Evolutionary conservation across 2,888 invertebrate genomes (phyloP).

Genomic region (Acanthococcus lagerstroemiae): DNA sequence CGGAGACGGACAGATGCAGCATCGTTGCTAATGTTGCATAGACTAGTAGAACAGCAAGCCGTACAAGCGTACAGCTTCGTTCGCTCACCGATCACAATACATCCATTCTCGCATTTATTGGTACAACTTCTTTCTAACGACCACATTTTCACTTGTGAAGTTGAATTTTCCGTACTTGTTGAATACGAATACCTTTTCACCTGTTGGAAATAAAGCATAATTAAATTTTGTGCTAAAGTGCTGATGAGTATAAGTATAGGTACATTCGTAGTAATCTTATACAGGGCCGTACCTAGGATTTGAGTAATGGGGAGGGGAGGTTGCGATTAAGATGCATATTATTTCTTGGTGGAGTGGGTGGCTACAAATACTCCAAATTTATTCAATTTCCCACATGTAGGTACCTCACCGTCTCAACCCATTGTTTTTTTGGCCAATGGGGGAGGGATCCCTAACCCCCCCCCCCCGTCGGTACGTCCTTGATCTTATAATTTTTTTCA

Average conservation of each 20-base stretch:
- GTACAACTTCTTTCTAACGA: constrained; percentile 72
- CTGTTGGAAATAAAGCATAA: constrained; percentile 42
- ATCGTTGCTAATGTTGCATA: constrained; percentile 64
- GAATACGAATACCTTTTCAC: constrained; percentile 75
- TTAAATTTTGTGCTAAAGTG: constrained; percentile 4
- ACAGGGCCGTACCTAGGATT: too few species aligned
- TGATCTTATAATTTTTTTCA: too few species aligned
- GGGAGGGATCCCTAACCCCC: too few species aligned
- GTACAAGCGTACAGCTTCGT: constrained; percentile 81
- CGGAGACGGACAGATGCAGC: too few species aligned
- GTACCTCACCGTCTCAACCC: too few species aligned
- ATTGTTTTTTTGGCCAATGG: too few species aligned
- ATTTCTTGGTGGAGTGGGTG: too few species aligned
- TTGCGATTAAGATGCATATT: too few species aligned
- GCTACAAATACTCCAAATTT: too few species aligned
- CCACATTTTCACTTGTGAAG: constrained; percentile 70
- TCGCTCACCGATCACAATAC: constrained; percentile 78
- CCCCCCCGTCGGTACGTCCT: too few species aligned
- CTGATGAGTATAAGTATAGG: not conserved
- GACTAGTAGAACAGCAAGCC: constrained; percentile 66
- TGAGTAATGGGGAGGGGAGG: not conserved
- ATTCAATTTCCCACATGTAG: too few species aligned
- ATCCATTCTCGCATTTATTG: constrained; percentile 73
- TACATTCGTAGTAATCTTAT: not conserved
- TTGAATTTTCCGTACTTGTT: constrained; percentile 67